A percentile compares a stretch with the other conserved stretches of the same genome.
Evolutionary conservation across 2,888 invertebrate species (phyloP).

Genomic region (Parascotia fuliginaria): DNA sequence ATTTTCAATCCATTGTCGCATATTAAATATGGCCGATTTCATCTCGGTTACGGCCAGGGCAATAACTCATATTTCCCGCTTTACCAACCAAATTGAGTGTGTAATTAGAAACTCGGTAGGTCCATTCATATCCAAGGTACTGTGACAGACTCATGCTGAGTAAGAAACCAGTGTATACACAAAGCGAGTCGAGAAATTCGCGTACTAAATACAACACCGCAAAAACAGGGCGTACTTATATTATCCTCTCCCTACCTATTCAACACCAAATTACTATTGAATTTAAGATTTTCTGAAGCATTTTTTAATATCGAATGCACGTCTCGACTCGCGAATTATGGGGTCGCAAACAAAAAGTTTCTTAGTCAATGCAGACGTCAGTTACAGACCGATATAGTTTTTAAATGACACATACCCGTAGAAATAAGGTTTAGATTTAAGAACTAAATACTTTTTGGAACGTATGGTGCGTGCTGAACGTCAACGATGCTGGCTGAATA

Average conservation of each 20-base stretch:
- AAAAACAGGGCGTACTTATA: constrained; percentile 78
- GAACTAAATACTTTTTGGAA: constrained; percentile 48
- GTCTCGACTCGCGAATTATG: constrained; percentile 62
- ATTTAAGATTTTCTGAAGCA: constrained; percentile 80
- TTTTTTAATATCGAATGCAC: constrained; percentile 76
- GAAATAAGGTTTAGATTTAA: constrained; percentile 74
- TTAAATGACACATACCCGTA: constrained; percentile 52
- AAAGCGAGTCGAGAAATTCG: constrained; percentile 76
- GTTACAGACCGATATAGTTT: constrained; percentile 43
- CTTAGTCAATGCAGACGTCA: constrained; percentile 46
- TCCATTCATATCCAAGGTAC: constrained; percentile 65
- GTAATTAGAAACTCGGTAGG: constrained; percentile 77
- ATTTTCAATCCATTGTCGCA: constrained; percentile 62
- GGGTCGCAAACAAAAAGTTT: constrained; percentile 59
- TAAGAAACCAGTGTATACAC: constrained; percentile 79
- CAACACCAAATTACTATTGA: constrained; percentile 81
- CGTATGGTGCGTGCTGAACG: constrained; percentile 56
- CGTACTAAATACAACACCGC: constrained; percentile 82
- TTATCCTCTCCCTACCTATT: constrained; percentile 77
- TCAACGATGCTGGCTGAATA: constrained; percentile 68
- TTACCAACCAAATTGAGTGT: constrained; percentile 81
- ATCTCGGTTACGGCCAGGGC: constrained; percentile 71
- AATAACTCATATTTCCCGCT: constrained; percentile 80
- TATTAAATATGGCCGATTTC: constrained; percentile 74
- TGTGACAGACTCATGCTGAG: constrained; percentile 77